These are phyloP conservation scores for Drosophila anomalipes DNA, from an alignment of 2,888 invertebrate species.

Conservation along the genomic window DNA sequence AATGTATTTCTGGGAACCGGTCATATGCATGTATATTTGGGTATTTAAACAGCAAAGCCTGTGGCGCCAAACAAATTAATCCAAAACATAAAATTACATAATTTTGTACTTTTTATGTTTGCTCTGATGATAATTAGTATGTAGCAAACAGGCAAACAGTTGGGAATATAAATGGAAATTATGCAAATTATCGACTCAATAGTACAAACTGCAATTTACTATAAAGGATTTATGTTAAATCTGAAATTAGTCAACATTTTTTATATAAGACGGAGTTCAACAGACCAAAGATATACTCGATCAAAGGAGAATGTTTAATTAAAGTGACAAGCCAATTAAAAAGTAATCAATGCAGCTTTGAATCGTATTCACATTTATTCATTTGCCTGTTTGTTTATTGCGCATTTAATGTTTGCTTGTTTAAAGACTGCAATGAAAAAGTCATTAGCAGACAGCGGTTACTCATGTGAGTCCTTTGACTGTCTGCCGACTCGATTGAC, in stretches of 20 bases:
- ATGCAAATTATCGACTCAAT: constrained; percentile 48
- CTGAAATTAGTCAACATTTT: constrained; percentile 23
- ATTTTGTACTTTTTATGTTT: neutral
- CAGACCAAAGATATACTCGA: neutral
- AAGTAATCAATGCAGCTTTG: constrained; percentile 9
- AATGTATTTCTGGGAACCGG: constrained; percentile 7
- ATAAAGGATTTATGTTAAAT: constrained; percentile 36
- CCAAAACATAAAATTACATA: neutral
- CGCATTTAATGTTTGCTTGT: constrained; percentile 27
- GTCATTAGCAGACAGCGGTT: constrained; percentile 30
- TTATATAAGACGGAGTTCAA: neutral
- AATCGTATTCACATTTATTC: constrained; percentile 10
- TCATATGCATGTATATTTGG: neutral
- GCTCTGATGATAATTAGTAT: constrained; percentile 37
- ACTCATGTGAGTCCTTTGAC: neutral
- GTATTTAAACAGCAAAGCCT: constrained; percentile 5
- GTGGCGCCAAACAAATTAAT: constrained; percentile 30
- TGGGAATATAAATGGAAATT: constrained; percentile 35
- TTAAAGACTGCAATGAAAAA: constrained; percentile 40
- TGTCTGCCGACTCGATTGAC: constrained; percentile 12
- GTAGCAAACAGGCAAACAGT: constrained; percentile 12
- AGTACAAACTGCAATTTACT: constrained; percentile 30
- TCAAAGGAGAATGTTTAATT: constrained; percentile 9
- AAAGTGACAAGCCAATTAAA: constrained; percentile 21
- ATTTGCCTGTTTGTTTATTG: constrained; percentile 27